Evolutionary conservation across 2,888 invertebrate species (phyloP), one percentile per base, ranked within the genome.

Genomic region (Chaetogeoica ovagalla): DNA sequence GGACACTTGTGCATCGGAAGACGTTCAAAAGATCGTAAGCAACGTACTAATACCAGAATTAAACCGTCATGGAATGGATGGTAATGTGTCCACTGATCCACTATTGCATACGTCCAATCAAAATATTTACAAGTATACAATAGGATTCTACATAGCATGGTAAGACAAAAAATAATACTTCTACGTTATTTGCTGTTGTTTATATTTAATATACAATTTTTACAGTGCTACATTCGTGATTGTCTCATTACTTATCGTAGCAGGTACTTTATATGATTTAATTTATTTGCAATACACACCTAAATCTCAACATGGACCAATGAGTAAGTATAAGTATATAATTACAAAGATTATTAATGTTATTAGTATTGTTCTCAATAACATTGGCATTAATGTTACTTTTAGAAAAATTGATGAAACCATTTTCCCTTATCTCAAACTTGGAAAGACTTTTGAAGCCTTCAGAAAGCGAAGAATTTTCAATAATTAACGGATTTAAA

Each of bases 341-440:
- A 43, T 43, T 43, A 6, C 9, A 5, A 4, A 9, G 1, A 43
- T 4, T 43, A 43, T 43, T 43, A 43, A 11, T 19, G 13, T 70
- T 37, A 55, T 57, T n/a, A 30, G 2, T 43, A 43, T 43, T 43
- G 6, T 43, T 43, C 8, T 48, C 8, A 5, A 55, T 37, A 23
- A 21, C 1, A 9, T 43, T 43, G 43, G 1, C 6, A 9, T 43
- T 43, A 9, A 9, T 43, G 43, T 43, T 43, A 9, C 7, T 37
- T n/a, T 43, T 23, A 82, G 82, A 82, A 79, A 37, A 71, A 69
- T 0, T 76, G 17, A 59, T 82, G 63, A 82, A 77, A 70, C 82
- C 82, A 3, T 82, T 82, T 65, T 82, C 82, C 9, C 63, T 76
- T 11, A 70, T 82, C 19, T 82, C 82, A 23, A 82, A 82, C 37